Percentiles rank a stretch among this genome's conserved stretches.
Evolutionary conservation across 2,888 invertebrate species (phyloP).

Genomic region (Eupithecia tripunctaria): DNA sequence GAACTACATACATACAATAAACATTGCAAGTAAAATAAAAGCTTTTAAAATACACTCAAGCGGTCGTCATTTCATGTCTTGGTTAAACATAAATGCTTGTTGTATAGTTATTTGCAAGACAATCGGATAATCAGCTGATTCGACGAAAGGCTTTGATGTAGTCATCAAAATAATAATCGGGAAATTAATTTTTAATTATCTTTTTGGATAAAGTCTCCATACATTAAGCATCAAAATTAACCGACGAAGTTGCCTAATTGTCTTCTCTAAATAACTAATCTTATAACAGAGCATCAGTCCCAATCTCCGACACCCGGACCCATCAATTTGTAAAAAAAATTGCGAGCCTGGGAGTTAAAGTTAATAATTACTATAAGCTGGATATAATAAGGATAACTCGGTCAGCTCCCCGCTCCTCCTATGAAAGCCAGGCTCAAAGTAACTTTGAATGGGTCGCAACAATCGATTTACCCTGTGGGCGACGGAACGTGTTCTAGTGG

Average conservation of each 20-base stretch:
- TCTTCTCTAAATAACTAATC: background rate
- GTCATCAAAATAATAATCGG: too few species aligned
- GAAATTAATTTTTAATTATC: too few species aligned
- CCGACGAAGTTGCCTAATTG: too few species aligned
- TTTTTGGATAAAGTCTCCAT: too few species aligned
- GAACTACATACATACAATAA: too few species aligned
- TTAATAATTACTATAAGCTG: background rate
- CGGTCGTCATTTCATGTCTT: background rate
- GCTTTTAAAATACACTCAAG: background rate
- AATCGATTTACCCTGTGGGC: conserved; percentile 48
- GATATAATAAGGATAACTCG: background rate
- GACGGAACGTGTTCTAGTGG: conserved; percentile 64
- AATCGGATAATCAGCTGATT: background rate
- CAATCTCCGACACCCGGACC: background rate
- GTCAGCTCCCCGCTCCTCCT: conserved; percentile 20
- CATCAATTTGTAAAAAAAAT: background rate
- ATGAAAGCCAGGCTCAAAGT: conserved; percentile 1
- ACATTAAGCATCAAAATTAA: too few species aligned
- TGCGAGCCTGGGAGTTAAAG: background rate
- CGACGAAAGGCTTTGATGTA: background rate
- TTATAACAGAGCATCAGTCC: background rate
- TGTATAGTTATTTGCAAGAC: background rate
- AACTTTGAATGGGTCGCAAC: conserved; percentile 40
- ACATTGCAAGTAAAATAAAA: too few species aligned
- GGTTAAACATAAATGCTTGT: background rate